Percentiles rank a stretch among this genome's conserved stretches.
phyloP scores from a whole-genome alignment of 2,888 invertebrate genomes.

The Liopterus haemorrhoidalis region DNA sequence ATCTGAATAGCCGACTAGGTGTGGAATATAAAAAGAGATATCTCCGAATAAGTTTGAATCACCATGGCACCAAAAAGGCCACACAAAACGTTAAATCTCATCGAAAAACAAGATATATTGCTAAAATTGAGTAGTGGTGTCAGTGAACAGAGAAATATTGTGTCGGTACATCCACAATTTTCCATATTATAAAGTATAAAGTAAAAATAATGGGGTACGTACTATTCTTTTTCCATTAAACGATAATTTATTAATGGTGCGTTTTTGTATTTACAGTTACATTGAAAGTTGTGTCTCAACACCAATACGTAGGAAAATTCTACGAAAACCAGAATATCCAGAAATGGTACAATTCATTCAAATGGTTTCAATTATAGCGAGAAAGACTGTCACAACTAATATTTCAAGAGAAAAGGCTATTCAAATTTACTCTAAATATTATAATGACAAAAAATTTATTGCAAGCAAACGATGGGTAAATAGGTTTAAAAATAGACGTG shows the following conservation, averaged over 20 bases:
- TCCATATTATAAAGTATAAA: conserved; percentile 17
- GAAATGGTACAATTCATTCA: conserved; percentile 18
- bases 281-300: conserved; percentile 11
- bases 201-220: conserved; percentile 15
- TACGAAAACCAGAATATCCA: conserved; percentile 18
- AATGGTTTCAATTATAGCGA: conserved; percentile 18
- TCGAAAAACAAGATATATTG: conserved; percentile 14
- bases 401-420: conserved; percentile 15
- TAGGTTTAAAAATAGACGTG: conserved; percentile 22
- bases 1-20: too few species aligned
- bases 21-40: too few species aligned
- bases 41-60: too few species aligned
- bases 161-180: conserved; percentile 19
- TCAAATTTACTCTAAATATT: conserved; percentile 13
- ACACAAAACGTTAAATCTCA: conserved; percentile 15
- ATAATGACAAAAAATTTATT: conserved; percentile 15
- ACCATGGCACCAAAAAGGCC: conserved; percentile 16
- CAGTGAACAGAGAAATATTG: conserved; percentile 16
- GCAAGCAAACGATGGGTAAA: conserved; percentile 19
- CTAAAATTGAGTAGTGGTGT: conserved; percentile 11
- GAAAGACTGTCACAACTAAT: conserved; percentile 10
- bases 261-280: conserved; percentile 10
- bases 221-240: conserved; percentile 11
- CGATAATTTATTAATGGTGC: conserved; percentile 5
- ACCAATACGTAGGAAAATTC: conserved; percentile 11